These are phyloP conservation scores for Natator depressus DNA, from an alignment of 2,113 vertebrate genomes.

Conservation along the genomic window DNA sequence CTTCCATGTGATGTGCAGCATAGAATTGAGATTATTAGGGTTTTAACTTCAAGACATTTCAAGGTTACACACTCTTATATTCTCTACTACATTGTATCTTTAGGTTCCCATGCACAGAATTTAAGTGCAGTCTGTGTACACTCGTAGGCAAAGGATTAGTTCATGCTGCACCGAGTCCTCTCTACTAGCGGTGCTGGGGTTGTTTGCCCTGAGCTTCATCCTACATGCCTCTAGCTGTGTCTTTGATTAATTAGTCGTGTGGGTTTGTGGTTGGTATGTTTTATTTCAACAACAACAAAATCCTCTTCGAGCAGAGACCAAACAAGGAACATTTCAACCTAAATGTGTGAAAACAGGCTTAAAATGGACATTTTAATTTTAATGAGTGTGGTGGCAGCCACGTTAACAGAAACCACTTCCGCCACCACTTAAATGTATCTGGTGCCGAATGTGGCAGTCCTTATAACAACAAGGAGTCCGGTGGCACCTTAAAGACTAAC, in stretches of 20 bases:
- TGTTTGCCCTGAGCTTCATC: background rate
- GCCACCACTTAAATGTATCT: background rate
- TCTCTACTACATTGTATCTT: background rate
- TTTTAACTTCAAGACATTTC: background rate
- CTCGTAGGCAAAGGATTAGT: background rate
- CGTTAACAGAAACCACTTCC: background rate
- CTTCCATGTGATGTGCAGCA: background rate
- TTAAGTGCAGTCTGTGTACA: background rate
- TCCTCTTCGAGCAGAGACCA: background rate
- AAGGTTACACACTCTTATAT: background rate
- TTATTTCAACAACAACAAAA: conserved; percentile 9
- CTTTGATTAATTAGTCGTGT: background rate
- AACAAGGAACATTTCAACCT: background rate
- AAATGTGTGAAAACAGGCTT: background rate
- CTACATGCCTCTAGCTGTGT: background rate
- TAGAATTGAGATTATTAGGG: background rate
- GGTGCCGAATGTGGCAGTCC: background rate
- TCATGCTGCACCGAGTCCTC: background rate
- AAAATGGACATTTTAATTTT: background rate
- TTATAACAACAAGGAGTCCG: no score
- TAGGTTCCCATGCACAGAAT: background rate
- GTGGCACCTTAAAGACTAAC: no score
- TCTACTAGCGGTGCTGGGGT: background rate
- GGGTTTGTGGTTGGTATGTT: background rate
- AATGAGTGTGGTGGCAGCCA: background rate